Base-by-base conservation (phyloP, 2,113 vertebrate genomes). In the Forbesichthys papilliferus region DNA sequence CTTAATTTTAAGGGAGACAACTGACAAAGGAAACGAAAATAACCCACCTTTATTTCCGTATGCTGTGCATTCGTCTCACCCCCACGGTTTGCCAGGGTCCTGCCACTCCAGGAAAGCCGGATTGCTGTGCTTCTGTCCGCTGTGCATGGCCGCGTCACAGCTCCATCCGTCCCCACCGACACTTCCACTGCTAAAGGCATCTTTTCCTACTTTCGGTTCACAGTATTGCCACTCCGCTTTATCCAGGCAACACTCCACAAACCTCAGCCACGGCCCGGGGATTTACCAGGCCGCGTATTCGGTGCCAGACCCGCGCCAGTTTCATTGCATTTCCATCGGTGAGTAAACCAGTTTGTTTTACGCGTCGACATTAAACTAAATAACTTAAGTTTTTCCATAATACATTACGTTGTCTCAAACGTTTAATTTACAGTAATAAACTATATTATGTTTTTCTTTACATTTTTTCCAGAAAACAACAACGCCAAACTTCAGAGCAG, bases 271-370 rank as follows among this genome's bases (percentile, higher is more conserved):
- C 70, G 92, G 86, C n/a, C 93, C 96, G 6, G 94, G 94, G 49
- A 93, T 98, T 18, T 98, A 99, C 90, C 96, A 96, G 76, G 93
- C 94, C 46, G 91, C 96, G n/a, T 99, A 98, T 70, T 91, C 95
- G 0, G 90, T 98, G 54, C 94, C 96, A 1, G 97, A 98, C 77
- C 97, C 96, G n/a, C 90, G 96, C 11, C 96, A 97, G 83, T 99
- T 97, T 88, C 96, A 98, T 92, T 99, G 97, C 93, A 95, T 99
- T 88, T 96, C 97, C 63, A 94, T 99, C 84, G 97, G 97, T 99
- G 86, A 97, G 96, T 91, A 42, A 20, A 42, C n/a, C 13, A 53
- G 12, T 53, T n/a, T 2, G n/a, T 10, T 11, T 13, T 53, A 53
- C 52, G 11, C 36, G 27, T 27, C 27, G 27, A 27, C 27, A 27